These are phyloP conservation scores for Cydia fagiglandana DNA, from an alignment of 1,140 invertebrate species.

Conservation along the genomic window DNA sequence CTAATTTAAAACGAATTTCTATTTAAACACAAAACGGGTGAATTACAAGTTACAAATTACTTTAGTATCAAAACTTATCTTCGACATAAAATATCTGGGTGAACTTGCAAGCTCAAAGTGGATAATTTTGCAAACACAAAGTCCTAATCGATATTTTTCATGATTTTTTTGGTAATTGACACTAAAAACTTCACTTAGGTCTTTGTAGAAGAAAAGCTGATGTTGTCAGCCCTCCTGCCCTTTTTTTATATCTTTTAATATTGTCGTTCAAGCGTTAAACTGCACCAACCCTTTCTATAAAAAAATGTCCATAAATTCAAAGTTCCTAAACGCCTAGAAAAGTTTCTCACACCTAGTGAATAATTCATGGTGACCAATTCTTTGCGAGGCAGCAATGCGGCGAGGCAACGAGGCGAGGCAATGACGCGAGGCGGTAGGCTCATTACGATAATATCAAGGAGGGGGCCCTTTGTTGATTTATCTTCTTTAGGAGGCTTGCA, in stretches of 20 bases:
- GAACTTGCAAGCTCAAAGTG: no score
- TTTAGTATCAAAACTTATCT: no score
- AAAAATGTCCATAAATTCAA: not conserved
- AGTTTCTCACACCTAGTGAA: constrained; percentile 12
- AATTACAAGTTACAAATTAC: no score
- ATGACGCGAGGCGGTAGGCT: not conserved
- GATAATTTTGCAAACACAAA: no score
- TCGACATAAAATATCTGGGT: no score
- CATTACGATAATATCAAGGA: not conserved
- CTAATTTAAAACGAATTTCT: no score
- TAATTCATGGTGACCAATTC: constrained; percentile 20
- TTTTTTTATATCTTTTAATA: not conserved
- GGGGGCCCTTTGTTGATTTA: not conserved
- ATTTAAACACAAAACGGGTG: no score
- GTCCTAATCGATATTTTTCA: no score
- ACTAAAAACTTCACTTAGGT: no score
- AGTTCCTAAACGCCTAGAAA: constrained; percentile 4
- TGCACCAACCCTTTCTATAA: not conserved
- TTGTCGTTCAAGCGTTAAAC: not conserved
- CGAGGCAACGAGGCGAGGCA: not conserved
- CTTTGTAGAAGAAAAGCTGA: not conserved
- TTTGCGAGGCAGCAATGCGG: not conserved
- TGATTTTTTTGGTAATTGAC: no score
- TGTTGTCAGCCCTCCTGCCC: not conserved
- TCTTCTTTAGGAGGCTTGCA: constrained; percentile 14